Evolutionary conservation across 2,888 invertebrate species (phyloP), one percentile per base, ranked within the genome.

Genomic region (Stegana nigrithorax): DNA sequence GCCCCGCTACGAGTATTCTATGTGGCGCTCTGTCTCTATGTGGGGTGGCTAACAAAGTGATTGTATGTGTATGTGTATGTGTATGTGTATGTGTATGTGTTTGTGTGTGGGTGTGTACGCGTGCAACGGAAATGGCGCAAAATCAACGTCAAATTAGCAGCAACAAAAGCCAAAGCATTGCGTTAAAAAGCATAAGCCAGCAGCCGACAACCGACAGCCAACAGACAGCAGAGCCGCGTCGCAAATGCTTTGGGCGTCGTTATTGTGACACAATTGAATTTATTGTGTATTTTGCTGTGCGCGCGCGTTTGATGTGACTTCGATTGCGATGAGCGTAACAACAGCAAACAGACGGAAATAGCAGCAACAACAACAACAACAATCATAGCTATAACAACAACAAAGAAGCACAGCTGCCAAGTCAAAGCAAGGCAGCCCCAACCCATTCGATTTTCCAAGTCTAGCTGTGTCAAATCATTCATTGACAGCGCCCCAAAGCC

Each of bases 251-350:
- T n/a, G 19, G 17, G 4, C 14, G 10, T 25, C 21, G 57, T 26
- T 47, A 59, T 67, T 25, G 17, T 66, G 72, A 68, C 75, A 79
- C 80, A 75, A 75, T 75, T 79, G 75, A 75, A 80, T 75, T 75
- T 75, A 79, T 75, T 75, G 78, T 32, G n/a, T 32, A 2, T 32
- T 8, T 32, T 2, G 2, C 4, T 32, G 3, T 32, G 5, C n/a
- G 32, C n/a, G 2, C n/a, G 32, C 1, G 32, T 32, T n/a, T n/a
- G n/a, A n/a, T n/a, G n/a, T n/a, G n/a, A n/a, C n/a, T n/a, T n/a
- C n/a, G n/a, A n/a, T n/a, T n/a, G n/a, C n/a, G n/a, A n/a, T n/a
- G n/a, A n/a, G n/a, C n/a, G n/a, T n/a, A n/a, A n/a, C n/a, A n/a
- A n/a, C n/a, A n/a, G n/a, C n/a, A n/a, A n/a, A n/a, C n/a, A n/a